Evolutionary conservation across 2,113 vertebrate genomes (phyloP).

Genomic region (Tragelaphus buxtoni): DNA sequence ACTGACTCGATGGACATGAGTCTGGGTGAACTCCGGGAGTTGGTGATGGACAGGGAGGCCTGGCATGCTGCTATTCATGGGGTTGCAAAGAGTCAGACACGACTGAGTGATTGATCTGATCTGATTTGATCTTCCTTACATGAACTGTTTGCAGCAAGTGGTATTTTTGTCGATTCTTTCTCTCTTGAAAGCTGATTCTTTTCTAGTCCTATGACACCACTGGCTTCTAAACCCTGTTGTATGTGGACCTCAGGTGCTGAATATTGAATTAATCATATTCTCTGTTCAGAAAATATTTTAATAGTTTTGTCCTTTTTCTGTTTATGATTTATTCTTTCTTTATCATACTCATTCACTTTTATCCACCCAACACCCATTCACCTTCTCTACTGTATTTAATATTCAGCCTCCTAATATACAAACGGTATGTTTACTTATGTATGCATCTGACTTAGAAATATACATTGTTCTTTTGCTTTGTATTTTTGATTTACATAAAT

Average conservation of each 20-base stretch:
- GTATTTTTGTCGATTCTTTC: not conserved
- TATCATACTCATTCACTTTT: not conserved
- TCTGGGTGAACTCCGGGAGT: no score
- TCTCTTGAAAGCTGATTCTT: not conserved
- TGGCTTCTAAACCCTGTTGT: not conserved
- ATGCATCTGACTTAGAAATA: not conserved
- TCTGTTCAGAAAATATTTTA: not conserved
- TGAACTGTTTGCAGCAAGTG: not conserved
- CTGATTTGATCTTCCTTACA: not conserved
- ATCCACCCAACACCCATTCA: not conserved
- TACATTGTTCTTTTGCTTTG: not conserved
- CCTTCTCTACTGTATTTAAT: not conserved
- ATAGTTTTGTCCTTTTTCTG: not conserved
- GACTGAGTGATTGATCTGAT: no score
- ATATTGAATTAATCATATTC: not conserved
- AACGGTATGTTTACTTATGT: not conserved
- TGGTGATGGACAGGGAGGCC: no score
- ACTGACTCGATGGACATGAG: no score
- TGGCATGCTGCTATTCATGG: no score
- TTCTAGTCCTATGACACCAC: not conserved
- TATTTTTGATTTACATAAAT: not conserved
- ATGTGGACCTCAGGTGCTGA: not conserved
- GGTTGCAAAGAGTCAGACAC: no score
- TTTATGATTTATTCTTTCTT: not conserved
- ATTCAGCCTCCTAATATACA: not conserved